phyloP scores from a whole-genome alignment of 2,888 invertebrate genomes.

The Acrobasis suavella region DNA sequence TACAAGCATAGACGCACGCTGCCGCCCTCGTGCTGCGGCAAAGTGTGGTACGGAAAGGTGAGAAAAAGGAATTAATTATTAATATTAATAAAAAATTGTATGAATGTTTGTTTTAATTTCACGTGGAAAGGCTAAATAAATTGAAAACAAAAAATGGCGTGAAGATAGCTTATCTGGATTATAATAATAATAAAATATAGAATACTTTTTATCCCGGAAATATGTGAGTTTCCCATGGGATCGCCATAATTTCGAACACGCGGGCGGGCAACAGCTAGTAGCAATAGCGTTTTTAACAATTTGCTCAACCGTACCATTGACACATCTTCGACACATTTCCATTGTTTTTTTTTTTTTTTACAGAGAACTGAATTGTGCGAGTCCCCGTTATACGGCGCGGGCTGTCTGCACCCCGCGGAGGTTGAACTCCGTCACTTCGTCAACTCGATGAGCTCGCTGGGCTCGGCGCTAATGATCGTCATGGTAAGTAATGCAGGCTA shows the following conservation, averaged over 20 bases:
- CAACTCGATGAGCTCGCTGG: slow-evolving; percentile 57
- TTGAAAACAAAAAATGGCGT: no score
- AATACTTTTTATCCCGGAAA: no score
- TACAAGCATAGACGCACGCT: slow-evolving; percentile 49
- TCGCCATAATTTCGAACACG: no score
- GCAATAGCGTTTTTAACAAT: no score
- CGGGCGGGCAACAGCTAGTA: no score
- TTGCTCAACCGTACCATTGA: no score
- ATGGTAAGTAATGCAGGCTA: slow-evolving; percentile 50
- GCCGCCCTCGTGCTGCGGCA: slow-evolving; percentile 68
- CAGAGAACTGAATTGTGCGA: slow-evolving; percentile 53
- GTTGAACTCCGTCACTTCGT: slow-evolving; percentile 57
- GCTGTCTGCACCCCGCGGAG: slow-evolving; percentile 61
- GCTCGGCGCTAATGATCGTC: slow-evolving; percentile 59
- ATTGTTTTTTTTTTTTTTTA: slow-evolving; percentile 17
- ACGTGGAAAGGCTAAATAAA: no score
- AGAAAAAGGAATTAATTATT: background rate
- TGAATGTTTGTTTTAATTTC: no score
- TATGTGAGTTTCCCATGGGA: no score
- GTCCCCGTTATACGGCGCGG: slow-evolving; percentile 46
- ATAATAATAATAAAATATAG: no score
- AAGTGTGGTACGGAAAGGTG: slow-evolving; percentile 60
- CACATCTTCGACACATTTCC: background rate
- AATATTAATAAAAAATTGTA: no score
- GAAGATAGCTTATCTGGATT: no score